Conservation (phyloP, 1,140 invertebrate species). For the Polypedilum pembai region DNA sequence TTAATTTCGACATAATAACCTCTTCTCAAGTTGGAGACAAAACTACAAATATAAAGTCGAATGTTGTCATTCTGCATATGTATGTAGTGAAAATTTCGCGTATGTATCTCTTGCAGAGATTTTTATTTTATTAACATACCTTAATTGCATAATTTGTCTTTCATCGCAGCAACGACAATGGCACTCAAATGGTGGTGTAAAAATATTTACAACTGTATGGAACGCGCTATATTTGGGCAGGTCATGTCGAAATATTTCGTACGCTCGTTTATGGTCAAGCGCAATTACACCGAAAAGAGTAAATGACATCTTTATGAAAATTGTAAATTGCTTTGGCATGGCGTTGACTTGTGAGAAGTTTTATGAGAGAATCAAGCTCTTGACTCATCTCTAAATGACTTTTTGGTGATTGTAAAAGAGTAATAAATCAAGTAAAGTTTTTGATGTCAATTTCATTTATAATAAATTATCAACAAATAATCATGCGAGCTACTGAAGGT, state of each 20-base stretch:
- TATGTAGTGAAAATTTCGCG: background rate
- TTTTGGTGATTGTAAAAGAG: too few relatives aligned
- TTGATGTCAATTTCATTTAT: too few relatives aligned
- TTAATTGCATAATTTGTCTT: background rate
- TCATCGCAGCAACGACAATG: background rate
- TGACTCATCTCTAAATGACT: too few relatives aligned
- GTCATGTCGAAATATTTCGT: background rate
- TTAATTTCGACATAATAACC: background rate
- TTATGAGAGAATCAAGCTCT: too few relatives aligned
- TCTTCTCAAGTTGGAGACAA: too few relatives aligned
- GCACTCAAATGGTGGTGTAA: background rate
- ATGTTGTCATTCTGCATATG: background rate
- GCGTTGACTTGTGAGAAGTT: too few relatives aligned
- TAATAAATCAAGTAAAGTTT: too few relatives aligned
- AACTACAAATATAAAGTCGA: too few relatives aligned
- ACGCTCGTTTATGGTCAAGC: background rate
- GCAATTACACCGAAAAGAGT: background rate
- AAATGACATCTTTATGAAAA: background rate
- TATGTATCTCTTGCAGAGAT: background rate
- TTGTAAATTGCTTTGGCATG: too few relatives aligned
- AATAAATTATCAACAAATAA: too few relatives aligned
- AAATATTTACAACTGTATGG: slow-evolving; percentile 13
- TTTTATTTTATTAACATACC: background rate
- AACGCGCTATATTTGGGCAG: slow-evolving; percentile 1
- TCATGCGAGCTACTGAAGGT: too few relatives aligned